Conservation (phyloP, 2,888 invertebrate species). For the Epirrhoe tristata region DNA sequence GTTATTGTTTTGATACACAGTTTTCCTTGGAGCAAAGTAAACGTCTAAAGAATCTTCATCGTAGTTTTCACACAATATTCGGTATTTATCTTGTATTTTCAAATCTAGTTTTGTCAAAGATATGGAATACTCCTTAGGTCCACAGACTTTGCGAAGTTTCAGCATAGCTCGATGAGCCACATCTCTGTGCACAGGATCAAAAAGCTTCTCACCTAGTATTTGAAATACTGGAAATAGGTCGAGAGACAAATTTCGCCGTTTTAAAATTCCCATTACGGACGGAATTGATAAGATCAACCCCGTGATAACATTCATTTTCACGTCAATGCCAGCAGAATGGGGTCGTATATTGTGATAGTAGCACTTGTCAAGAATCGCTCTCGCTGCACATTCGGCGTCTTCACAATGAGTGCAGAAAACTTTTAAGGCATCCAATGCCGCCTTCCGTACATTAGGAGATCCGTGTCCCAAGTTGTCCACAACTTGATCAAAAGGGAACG, state of each 20-base stretch:
- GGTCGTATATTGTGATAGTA: slow-evolving; percentile 85
- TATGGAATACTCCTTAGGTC: slow-evolving; percentile 87
- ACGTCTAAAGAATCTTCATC: slow-evolving; percentile 81
- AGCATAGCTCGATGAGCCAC: slow-evolving; percentile 89
- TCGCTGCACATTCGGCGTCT: slow-evolving; percentile 88
- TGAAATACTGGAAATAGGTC: slow-evolving; percentile 83
- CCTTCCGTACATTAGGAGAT: slow-evolving; percentile 92
- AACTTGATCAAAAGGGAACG: slow-evolving; percentile 90
- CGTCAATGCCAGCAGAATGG: slow-evolving; percentile 80
- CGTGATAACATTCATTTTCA: slow-evolving; percentile 85
- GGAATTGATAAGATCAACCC: slow-evolving; percentile 88
- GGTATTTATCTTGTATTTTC: slow-evolving; percentile 82
- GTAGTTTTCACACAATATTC: slow-evolving; percentile 72
- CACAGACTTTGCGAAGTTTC: slow-evolving; percentile 89
- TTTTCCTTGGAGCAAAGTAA: slow-evolving; percentile 75
- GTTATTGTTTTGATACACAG: slow-evolving; percentile 52
- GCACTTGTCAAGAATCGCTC: slow-evolving; percentile 88
- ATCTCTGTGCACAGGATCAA: slow-evolving; percentile 86
- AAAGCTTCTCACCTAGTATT: slow-evolving; percentile 84
- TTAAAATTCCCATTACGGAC: slow-evolving; percentile 85
- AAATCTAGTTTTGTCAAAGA: slow-evolving; percentile 76
- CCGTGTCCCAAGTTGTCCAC: slow-evolving; percentile 92
- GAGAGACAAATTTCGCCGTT: slow-evolving; percentile 74
- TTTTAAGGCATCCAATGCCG: slow-evolving; percentile 90
- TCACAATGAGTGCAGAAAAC: slow-evolving; percentile 89